Conservation (phyloP, 2,113 vertebrate genomes). For the Megalops atlanticus region DNA sequence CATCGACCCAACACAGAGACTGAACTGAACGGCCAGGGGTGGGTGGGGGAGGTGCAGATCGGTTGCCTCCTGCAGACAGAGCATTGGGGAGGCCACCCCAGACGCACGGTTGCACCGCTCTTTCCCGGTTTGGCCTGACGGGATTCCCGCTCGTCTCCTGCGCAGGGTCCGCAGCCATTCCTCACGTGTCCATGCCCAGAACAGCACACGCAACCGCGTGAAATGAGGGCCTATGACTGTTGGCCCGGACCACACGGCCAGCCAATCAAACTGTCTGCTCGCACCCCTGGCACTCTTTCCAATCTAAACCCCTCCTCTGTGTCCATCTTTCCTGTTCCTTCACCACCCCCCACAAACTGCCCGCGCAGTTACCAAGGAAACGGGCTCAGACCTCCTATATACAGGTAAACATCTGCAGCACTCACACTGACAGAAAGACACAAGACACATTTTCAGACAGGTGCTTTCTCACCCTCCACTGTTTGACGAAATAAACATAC, state of each 20-base stretch:
- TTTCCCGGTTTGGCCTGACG: too few relatives aligned
- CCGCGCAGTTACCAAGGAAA: neutral
- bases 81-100: too few relatives aligned
- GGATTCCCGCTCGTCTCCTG: too few relatives aligned
- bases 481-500: neutral
- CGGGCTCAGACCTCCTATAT: neutral
- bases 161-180: too few relatives aligned
- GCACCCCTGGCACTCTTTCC: neutral
- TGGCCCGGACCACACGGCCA: neutral
- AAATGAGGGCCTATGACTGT: too few relatives aligned
- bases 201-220: too few relatives aligned
- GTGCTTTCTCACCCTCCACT: neutral
- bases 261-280: neutral
- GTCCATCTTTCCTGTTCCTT: neutral
- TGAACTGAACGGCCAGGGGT: slow-evolving; percentile 33
- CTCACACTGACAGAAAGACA: neutral
- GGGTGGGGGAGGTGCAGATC: neutral
- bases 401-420: neutral
- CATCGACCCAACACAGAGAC: slow-evolving; percentile 51
- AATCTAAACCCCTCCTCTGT: neutral
- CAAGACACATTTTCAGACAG: neutral
- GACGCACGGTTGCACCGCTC: too few relatives aligned
- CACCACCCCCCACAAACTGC: neutral
- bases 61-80: neutral
- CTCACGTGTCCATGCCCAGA: too few relatives aligned